Evolutionary conservation across 2,888 invertebrate genomes (phyloP).

Genomic region (Meandrusa payeni): DNA sequence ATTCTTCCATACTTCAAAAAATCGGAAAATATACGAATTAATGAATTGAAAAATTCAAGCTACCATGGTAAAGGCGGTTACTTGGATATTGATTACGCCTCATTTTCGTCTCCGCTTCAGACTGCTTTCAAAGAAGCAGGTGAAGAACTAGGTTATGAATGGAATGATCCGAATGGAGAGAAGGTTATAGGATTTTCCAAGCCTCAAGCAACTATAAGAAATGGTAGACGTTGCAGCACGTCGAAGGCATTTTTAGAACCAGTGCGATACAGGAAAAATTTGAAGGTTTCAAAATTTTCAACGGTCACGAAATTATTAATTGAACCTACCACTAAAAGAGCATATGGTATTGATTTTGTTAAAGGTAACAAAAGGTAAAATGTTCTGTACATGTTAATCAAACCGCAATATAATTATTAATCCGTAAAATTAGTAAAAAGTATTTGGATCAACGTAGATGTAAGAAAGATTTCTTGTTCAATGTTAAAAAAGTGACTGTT

Average conservation of each 20-base stretch:
- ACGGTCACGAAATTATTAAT: conserved; percentile 85
- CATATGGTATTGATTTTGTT: conserved; percentile 85
- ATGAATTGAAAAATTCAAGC: conserved; percentile 79
- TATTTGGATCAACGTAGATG: no score
- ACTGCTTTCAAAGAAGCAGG: conserved; percentile 85
- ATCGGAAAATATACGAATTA: conserved; percentile 85
- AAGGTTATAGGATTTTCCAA: conserved; percentile 84
- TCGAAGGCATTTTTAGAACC: conserved; percentile 89
- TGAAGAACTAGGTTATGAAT: conserved; percentile 84
- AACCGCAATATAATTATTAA: no score
- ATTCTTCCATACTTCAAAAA: conserved; percentile 89
- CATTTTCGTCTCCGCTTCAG: conserved; percentile 83
- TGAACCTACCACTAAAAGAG: conserved; percentile 80
- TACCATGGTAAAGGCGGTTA: conserved; percentile 86
- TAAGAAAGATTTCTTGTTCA: no score
- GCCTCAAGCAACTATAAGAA: conserved; percentile 85
- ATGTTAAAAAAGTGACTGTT: no score
- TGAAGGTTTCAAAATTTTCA: conserved; percentile 85
- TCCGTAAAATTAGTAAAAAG: no score
- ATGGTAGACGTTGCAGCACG: conserved; percentile 89
- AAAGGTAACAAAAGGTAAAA: conserved; percentile 79
- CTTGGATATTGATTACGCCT: conserved; percentile 84
- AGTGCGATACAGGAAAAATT: conserved; percentile 82
- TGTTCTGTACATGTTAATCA: no score
- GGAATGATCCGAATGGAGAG: conserved; percentile 87